Base-by-base conservation (phyloP, 2,797 vertebrate species). In the Glyptemys insculpta region DNA sequence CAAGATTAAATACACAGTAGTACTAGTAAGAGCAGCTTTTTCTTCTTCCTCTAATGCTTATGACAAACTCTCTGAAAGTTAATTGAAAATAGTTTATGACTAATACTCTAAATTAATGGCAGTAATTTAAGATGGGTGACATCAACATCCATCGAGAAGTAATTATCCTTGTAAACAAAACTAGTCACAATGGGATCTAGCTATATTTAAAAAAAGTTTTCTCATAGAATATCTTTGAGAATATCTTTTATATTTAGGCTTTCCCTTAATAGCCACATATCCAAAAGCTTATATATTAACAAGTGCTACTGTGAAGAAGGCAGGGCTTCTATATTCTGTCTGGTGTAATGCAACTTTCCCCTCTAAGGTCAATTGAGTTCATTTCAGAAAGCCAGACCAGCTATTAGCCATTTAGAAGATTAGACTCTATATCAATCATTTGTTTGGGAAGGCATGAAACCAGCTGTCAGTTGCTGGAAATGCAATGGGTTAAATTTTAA, bases 261-360 rank as follows among this genome's bases (percentile, higher is more conserved):
- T 95, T 90, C 54, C 53, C 88, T 84, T 80, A 95, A 81, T 83
- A 94, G 65, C 53, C 53, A 89, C 47, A 80, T 59, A 80, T 93
- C 50, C 72, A 94, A 88, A 89, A 94, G 95, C 56, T 90, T 59
- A 80, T 87, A 50, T 96, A 96, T 96, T 96, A 98, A 97, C 91
- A 98, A 97, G 98, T 98, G 97, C 95, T 98, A 94, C 96, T 96
- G 93, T 96, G 90, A 96, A 97, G 95, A 98, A 80, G 68, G 85
- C 94, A 92, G 86, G 85, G 83, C 79, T 97, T 98, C 93, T 96
- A 96, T 93, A 94, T 76, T 95, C 91, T 96, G 87, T 96, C 94
- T 96, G 83, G 25, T 78, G 84, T 98, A 98, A 98, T 98, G 94
- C 62, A 97, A 98, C 98, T 98, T 98, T 97, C 96, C 95, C 56